Percentiles rank a stretch among this genome's conserved stretches.
Conservation (phyloP, 2,888 invertebrate genomes). For the Gerris lacustris region DNA sequence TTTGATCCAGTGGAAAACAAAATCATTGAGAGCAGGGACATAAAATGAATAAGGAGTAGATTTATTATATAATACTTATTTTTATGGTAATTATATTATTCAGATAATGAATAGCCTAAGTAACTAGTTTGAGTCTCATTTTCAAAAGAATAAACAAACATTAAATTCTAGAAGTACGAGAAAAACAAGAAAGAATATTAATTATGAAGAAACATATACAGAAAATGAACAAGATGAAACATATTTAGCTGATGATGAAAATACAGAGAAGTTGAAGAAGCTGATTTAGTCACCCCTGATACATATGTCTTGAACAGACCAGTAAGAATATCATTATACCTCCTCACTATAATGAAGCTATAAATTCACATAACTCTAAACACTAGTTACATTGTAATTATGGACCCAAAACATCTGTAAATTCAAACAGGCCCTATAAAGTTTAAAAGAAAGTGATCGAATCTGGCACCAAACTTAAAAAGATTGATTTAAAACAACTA, state of each 20-base stretch:
- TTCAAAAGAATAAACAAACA: not conserved
- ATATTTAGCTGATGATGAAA: not conserved
- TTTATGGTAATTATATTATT: not conserved
- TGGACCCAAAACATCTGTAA: not conserved
- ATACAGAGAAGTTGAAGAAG: too few species aligned
- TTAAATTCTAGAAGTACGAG: not conserved
- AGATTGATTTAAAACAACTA: not conserved
- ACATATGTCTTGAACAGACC: not conserved
- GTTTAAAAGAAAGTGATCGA: not conserved
- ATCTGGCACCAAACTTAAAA: not conserved
- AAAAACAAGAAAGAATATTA: not conserved
- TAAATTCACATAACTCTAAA: not conserved
- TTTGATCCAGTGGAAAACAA: not conserved
- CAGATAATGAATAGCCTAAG: not conserved
- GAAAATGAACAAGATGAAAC: not conserved
- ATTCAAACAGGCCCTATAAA: not conserved
- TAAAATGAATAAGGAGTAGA: not conserved
- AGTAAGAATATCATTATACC: not conserved
- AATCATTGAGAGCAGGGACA: not conserved
- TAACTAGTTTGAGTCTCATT: not conserved
- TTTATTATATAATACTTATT: not conserved
- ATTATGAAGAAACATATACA: not conserved
- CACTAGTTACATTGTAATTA: not conserved
- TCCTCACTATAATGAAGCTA: not conserved
- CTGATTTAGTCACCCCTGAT: not conserved